These are phyloP conservation scores for Anas flavirostris DNA, from an alignment of 2,797 vertebrate species.

Conservation along the genomic window DNA sequence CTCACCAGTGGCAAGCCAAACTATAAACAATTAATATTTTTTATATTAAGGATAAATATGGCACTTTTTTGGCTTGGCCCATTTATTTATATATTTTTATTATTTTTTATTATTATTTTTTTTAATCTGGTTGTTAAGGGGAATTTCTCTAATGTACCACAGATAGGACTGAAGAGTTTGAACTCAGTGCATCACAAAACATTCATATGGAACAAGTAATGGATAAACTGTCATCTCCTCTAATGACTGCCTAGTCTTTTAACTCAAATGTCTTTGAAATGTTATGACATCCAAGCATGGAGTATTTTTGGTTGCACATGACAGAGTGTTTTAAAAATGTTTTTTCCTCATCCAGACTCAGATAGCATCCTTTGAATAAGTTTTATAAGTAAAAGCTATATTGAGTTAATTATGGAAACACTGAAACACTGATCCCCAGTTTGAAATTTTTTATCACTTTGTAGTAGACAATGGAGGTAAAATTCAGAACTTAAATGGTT, in stretches of 20 bases:
- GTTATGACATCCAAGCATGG: not conserved
- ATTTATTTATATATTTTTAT: too few species aligned
- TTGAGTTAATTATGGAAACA: not conserved
- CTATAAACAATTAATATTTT: not conserved
- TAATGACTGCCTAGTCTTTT: not conserved
- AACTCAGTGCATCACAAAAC: not conserved
- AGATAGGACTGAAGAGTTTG: not conserved
- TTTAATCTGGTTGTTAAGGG: not conserved
- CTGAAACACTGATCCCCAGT: not conserved
- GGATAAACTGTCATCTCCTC: not conserved
- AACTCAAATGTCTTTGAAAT: not conserved
- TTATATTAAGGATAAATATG: not conserved
- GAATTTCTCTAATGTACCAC: accelerated
- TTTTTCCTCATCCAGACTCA: not conserved
- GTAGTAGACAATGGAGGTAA: not conserved
- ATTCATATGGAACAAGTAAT: not conserved
- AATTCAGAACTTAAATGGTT: conserved; percentile 41
- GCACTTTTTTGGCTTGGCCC: not conserved
- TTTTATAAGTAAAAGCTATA: not conserved
- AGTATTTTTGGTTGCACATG: not conserved
- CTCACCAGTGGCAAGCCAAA: not conserved
- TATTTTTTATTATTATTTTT: not conserved
- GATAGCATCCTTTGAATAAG: not conserved
- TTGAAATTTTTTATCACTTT: not conserved
- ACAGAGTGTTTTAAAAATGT: not conserved